These are phyloP conservation scores for Cheilosia vernalis DNA, from an alignment of 2,888 invertebrate genomes.

Conservation along the genomic window DNA sequence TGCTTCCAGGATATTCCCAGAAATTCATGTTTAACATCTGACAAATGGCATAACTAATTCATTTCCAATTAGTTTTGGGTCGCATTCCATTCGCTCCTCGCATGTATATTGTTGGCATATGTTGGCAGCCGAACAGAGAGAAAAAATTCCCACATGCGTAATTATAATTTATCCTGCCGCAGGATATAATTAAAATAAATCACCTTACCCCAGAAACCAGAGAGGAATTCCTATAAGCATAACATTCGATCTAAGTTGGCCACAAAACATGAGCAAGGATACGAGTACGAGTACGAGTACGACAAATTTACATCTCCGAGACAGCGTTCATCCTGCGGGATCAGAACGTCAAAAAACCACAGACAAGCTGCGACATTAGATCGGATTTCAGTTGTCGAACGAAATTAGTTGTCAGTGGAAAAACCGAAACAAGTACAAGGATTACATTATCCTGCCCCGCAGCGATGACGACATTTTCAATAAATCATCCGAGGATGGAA, in stretches of 20 bases:
- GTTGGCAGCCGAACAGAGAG: constrained; percentile 36
- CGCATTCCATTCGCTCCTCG: constrained; percentile 45
- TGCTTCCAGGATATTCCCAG: constrained; percentile 47
- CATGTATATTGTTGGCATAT: constrained; percentile 22
- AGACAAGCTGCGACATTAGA: constrained; percentile 40
- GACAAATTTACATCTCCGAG: constrained; percentile 33
- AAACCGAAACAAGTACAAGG: constrained; percentile 31
- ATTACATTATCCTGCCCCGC: constrained; percentile 55
- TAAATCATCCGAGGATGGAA: constrained; percentile 57
- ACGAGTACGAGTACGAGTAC: not conserved
- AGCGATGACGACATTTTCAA: constrained; percentile 39
- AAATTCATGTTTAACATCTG: constrained; percentile 68
- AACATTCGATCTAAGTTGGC: constrained; percentile 33
- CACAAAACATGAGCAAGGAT: constrained; percentile 36
- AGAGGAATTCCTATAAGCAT: constrained; percentile 25
- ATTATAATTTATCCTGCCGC: constrained; percentile 68
- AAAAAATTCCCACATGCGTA: constrained; percentile 61
- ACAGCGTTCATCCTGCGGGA: constrained; percentile 10
- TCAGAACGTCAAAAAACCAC: constrained; percentile 2
- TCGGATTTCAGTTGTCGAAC: constrained; percentile 48
- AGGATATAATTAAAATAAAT: constrained; percentile 74
- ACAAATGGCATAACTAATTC: constrained; percentile 75
- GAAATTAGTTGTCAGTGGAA: constrained; percentile 36
- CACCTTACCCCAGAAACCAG: constrained; percentile 28
- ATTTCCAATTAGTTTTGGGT: constrained; percentile 72